phyloP scores from a whole-genome alignment of 2,113 vertebrate genomes.

The Spilogale gracilis region DNA sequence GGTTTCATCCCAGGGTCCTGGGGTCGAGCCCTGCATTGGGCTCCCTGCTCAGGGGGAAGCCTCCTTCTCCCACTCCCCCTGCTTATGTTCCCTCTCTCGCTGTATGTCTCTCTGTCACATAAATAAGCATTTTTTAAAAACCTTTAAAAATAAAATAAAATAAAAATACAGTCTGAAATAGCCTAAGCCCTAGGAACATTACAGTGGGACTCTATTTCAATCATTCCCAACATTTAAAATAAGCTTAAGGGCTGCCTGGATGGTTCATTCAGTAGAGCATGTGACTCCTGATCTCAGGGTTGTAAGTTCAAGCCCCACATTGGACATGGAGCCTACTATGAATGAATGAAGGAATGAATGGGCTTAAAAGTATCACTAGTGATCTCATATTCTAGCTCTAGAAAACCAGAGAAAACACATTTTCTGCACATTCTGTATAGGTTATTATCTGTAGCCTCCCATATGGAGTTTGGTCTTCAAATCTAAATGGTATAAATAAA shows the following conservation, averaged over 20 bases:
- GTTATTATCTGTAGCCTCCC: not conserved
- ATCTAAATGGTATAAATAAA: not conserved
- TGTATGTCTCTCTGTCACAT: too few species aligned
- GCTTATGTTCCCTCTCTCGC: too few species aligned
- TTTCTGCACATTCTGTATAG: not conserved
- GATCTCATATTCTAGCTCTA: not conserved
- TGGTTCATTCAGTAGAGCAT: not conserved
- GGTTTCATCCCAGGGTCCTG: too few species aligned
- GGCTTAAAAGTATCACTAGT: not conserved
- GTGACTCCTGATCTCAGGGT: too few species aligned
- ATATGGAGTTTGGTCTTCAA: not conserved
- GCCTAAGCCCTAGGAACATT: not conserved
- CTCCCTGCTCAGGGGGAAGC: too few species aligned
- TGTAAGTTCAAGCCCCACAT: not conserved
- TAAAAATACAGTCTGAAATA: not conserved
- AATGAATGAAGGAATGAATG: not conserved
- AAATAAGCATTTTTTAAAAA: too few species aligned
- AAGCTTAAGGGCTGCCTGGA: not conserved
- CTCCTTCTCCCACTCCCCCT: too few species aligned
- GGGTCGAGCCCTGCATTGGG: too few species aligned
- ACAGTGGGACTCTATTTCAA: not conserved
- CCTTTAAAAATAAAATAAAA: too few species aligned
- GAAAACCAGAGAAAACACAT: not conserved
- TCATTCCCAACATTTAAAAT: not conserved
- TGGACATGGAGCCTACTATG: not conserved